Percentiles rank a stretch among this genome's conserved stretches.
Conservation (phyloP, 2,113 vertebrate species). For the Festucalex cinctus region DNA sequence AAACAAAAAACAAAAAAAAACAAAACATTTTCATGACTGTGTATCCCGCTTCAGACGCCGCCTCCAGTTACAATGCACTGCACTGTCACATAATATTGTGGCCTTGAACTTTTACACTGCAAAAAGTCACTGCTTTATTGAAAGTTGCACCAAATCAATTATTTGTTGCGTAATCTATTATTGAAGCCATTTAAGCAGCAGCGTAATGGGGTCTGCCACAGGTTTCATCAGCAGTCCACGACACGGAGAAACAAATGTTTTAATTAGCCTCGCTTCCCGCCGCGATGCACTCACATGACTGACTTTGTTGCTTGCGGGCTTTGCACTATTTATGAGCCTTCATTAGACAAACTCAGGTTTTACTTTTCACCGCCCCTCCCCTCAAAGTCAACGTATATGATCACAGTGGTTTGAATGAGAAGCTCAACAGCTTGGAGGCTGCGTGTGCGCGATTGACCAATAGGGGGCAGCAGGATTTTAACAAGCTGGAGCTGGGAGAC, state of each 20-base stretch:
- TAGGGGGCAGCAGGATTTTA: conserved; percentile 62
- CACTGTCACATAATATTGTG: background rate
- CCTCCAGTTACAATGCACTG: too few relatives aligned
- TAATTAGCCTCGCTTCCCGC: conserved; percentile 23
- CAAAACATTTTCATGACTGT: too few relatives aligned
- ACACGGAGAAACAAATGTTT: conserved; percentile 23
- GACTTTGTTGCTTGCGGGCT: background rate
- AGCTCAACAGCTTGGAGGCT: background rate
- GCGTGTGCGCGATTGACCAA: conserved; percentile 23
- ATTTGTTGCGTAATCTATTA: background rate
- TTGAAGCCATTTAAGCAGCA: background rate
- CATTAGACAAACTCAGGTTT: conserved; percentile 4
- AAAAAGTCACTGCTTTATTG: background rate
- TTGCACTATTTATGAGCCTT: conserved; percentile 32
- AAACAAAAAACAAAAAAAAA: too few relatives aligned
- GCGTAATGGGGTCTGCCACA: background rate
- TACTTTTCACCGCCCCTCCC: conserved; percentile 5
- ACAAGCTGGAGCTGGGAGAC: background rate
- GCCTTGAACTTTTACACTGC: background rate
- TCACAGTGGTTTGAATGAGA: conserved; percentile 14
- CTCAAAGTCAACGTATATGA: conserved; percentile 6
- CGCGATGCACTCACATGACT: conserved; percentile 19
- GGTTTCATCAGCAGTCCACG: background rate
- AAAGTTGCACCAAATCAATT: background rate
- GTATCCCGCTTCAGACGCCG: too few relatives aligned